These are phyloP conservation scores for Kryphioiulus occultus DNA, from an alignment of 2,888 invertebrate genomes.

Conservation along the genomic window DNA sequence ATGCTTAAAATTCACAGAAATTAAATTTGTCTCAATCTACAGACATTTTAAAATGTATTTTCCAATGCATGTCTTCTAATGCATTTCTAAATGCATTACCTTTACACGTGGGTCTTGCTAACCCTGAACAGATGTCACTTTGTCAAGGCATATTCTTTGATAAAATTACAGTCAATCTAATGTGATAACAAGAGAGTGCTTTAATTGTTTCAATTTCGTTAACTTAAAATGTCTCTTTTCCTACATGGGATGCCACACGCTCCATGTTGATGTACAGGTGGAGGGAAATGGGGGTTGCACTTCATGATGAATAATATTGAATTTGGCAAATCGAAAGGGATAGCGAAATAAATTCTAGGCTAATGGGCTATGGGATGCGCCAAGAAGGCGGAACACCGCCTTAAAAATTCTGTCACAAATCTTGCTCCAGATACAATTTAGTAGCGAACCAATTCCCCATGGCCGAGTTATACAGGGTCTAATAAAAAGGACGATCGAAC, in stretches of 20 bases:
- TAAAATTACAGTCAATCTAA: no score
- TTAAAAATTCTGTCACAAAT: not conserved
- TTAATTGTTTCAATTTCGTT: no score
- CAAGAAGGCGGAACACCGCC: slow-evolving; percentile 1
- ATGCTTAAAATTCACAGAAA: no score
- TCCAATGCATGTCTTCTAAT: no score
- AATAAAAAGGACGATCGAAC: slow-evolving; percentile 27
- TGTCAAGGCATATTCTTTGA: no score
- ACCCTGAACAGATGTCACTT: no score
- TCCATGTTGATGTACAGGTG: not conserved
- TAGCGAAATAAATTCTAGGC: not conserved
- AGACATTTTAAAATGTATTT: no score
- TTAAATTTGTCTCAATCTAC: no score
- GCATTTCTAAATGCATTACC: no score
- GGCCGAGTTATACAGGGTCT: slow-evolving; percentile 6
- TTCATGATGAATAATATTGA: not conserved
- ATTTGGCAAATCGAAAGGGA: slow-evolving; percentile 14
- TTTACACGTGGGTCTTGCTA: no score
- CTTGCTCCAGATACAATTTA: slow-evolving; percentile 12
- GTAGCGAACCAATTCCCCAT: slow-evolving; percentile 11
- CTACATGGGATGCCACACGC: not conserved
- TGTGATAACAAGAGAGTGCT: no score
- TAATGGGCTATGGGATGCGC: not conserved
- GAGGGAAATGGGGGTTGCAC: not conserved
- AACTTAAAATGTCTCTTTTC: not conserved